Evolutionary conservation across 1,140 invertebrate species (phyloP), one percentile per base, ranked within the genome.

Genomic region (Acromyrmex charruanus): DNA sequence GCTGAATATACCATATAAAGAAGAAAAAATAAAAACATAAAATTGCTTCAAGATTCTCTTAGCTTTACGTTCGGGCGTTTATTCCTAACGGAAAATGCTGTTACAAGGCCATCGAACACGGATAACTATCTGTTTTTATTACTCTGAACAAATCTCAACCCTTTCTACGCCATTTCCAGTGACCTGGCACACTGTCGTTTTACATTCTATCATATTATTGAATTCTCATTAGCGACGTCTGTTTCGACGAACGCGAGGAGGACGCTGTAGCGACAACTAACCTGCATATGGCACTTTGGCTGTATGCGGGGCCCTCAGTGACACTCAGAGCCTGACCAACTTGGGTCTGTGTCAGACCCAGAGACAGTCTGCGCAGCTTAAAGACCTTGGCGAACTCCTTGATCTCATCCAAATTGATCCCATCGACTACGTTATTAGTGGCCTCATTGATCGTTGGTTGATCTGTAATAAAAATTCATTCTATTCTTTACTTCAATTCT

Each of bases 281-380:
- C 99, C 99, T 99, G 98, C 99, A 99, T 95, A 99, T 99, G 85
- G 99, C 99, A 95, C 98, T 99, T 96, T 99, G 99, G 96, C 98
- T 99, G 96, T 99, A 99, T 35, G 99, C 99, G 31, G 99, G 99
- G 71, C 99, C 99, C 95, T 99, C 99, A 7, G 98, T 99, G 63
- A 99, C 98, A 90, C 98, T 99, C 0, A 99, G 96, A 7, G 99
- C 98, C 95, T 99, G 98, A 6, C 98, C 98, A 49, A 99, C 98
- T 96, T 99, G 99, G 1, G 99, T 99, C 95, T 99, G 99, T 18
- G 99, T 99, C 68, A 99, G 96, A 49, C 99, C 99, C 84, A 99
- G 95, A 16, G 98, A 99, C 68, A 99, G 96, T 85, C 99, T 97
- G 49, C 98, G 96, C 66, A 99, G 96, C 95, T 99, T 99, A 95